Evolutionary conservation across 2,888 invertebrate species (phyloP), one percentile per base, ranked within the genome.

Genomic region (Xestoiulus laeticollis): DNA sequence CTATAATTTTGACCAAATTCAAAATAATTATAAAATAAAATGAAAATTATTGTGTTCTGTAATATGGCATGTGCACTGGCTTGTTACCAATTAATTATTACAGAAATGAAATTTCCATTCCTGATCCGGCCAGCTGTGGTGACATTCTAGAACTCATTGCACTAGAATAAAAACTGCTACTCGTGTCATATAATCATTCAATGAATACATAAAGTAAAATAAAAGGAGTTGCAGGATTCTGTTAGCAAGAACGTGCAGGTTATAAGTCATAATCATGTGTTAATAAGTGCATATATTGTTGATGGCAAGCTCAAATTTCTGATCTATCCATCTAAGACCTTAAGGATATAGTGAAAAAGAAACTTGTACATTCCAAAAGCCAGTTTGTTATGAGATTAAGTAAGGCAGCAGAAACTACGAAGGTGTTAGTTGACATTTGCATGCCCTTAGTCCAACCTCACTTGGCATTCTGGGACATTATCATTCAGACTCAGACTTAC

Each of bases 401-500:
- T 86, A 59, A 32, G n/a, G 53, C 26, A 86, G 86, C 6, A 38
- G 53, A 30, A 86, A 32, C 12, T 44, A 86, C 59, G 82, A 33
- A 82, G 38, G 86, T 86, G 86, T 43, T 87, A 43, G 87, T 84
- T 90, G 90, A 89, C 44, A 2, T 87, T 88, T 87, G 43, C 85
- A 93, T 93, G 92, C 93, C 93, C 93, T 94, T 94, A 93, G 94
- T 95, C 94, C 94, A 95, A 96, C 95, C 96, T 95, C 96, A 96
- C 94, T 94, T 94, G 95, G 96, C 95, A 96, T 95, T 95, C 95
- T 96, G 96, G 96, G 96, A 91, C 91, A 90, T 89, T 90, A 90
- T 85, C 91, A 32, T 19, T 38, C 91, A 92, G 93, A 94, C 97
- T 96, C 97, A 97, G 96, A 96, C 96, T 97, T 97, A 98, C 97